Evolutionary conservation across 2,888 invertebrate genomes (phyloP), one percentile per base, ranked within the genome.

Genomic region (Aspidiotus destructor): DNA sequence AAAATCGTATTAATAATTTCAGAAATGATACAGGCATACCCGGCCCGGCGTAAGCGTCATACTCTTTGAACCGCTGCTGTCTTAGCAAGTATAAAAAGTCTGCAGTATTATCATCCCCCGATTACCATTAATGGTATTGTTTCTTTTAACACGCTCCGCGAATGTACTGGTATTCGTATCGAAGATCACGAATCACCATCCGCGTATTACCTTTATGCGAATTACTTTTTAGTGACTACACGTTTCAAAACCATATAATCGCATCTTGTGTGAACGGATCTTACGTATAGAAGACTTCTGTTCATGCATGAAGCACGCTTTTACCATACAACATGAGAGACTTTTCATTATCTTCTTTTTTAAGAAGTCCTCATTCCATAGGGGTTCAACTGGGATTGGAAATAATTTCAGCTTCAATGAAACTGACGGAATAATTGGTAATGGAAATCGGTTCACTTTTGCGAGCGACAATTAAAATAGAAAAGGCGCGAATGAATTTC

Each of bases 91-190:
- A 28, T 28, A 28, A 28, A 28, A 28, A 63, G n/a, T 53, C 48
- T 52, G 41, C 53, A 53, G 63, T 63, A 63, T 63, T 63, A 63
- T 63, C 63, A 63, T 63, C 63, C 63, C 63, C 63, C 63, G 63
- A 63, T 63, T 63, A 63, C 63, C 40, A 63, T 63, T 63, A 63
- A 63, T 48, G 48, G 48, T 48, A 48, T 48, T 48, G 48, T 48
- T 48, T 48, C 48, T 48, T 48, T 48, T 48, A 48, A 48, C 48
- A n/a, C 48, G n/a, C 48, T 48, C n/a, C 48, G 5, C 5, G 48
- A 48, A 48, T 48, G 48, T 48, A 48, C 48, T n/a, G 48, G 48
- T 48, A 48, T 48, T 48, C 48, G n/a, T n/a, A 6, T 48, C 48
- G 48, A 48, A 48, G 48, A 48, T n/a, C 48, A 48, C 48, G 48